Percentiles rank a stretch among this genome's conserved stretches.
These are phyloP conservation scores for Lycophotia porphyrea DNA, from an alignment of 2,888 invertebrate genomes.

Conservation along the genomic window DNA sequence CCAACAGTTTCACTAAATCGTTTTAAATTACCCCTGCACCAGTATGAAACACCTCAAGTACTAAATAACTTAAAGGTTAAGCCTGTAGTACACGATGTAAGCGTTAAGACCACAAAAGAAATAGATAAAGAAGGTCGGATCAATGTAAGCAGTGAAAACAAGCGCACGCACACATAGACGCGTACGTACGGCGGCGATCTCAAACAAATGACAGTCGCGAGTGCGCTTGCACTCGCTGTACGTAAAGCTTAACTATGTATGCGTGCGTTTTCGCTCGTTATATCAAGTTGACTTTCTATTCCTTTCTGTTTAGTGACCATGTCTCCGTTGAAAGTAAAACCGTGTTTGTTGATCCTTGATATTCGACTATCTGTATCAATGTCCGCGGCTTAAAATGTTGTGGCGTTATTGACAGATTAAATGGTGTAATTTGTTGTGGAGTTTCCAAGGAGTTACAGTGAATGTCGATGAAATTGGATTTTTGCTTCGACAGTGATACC, in stretches of 20 bases:
- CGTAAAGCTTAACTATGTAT: not conserved
- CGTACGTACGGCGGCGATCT: not conserved
- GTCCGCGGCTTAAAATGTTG: slow-evolving; percentile 47
- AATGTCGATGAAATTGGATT: slow-evolving; percentile 21
- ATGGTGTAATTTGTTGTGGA: slow-evolving; percentile 38
- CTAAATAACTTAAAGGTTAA: slow-evolving; percentile 68
- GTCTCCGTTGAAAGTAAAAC: slow-evolving; percentile 62
- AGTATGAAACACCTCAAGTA: slow-evolving; percentile 53
- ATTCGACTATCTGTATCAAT: slow-evolving; percentile 63
- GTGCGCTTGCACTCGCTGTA: not conserved
- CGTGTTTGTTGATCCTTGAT: slow-evolving; percentile 64
- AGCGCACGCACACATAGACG: not conserved
- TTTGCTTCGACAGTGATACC: not conserved
- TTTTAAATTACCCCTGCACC: slow-evolving; percentile 33
- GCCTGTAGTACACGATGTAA: slow-evolving; percentile 50
- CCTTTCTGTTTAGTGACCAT: not conserved
- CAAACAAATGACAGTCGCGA: not conserved
- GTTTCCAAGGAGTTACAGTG: slow-evolving; percentile 26
- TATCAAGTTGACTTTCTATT: not conserved
- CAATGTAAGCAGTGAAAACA: not conserved
- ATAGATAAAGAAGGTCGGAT: not conserved
- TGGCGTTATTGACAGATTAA: slow-evolving; percentile 47
- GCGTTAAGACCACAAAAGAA: slow-evolving; percentile 15
- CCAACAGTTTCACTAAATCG: slow-evolving; percentile 24
- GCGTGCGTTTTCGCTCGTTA: not conserved